Evolutionary conservation across 2,113 vertebrate genomes (phyloP), one percentile per base, ranked within the genome.

Genomic region (Picathartes gymnocephalus): DNA sequence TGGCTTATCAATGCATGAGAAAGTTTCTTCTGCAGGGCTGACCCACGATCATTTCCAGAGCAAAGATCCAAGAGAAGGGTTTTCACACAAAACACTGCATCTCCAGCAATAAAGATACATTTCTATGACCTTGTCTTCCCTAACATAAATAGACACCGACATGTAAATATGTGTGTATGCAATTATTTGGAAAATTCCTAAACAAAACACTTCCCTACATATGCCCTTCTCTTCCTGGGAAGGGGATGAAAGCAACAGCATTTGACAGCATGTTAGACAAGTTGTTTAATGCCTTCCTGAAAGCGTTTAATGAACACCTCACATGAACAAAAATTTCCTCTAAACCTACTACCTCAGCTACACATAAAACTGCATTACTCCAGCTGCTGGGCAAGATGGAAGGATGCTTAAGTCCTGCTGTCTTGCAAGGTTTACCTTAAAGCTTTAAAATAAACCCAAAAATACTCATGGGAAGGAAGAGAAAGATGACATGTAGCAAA

Each of bases 171-270:
- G 22, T 1, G 2, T 56, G 30, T 9, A 62, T 10, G 8, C 7
- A 91, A 84, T 65, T 66, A 92, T 57, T 86, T 69, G 20, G 57
- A 93, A 91, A 90, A 86, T 66, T 93, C 54, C 69, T 92, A 92
- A 95, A 93, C 85, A 93, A 74, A 88, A 90, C 64, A 81, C 64
- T 90, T 56, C 56, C 35, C 35, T 73, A 50, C 45, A 62, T 27
- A 62, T 80, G 23, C 62, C 54, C 54, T 51, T 86, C 37, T 90
- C 69, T 77, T 88, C 72, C 60, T 81, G 85, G 64, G 56, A 95
- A 97, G 21, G 18, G 44, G 48, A 92, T 78, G 44, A 96, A 93
- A 93, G 79, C 33, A 88, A 42, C 25, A 77, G 40, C 40, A 81
- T 53, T 48, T 91, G 65, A 93, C 56, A 95, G 69, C 39, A 51